These are phyloP conservation scores for Protodeltote pygarga DNA, from an alignment of 2,888 invertebrate species.

Conservation along the genomic window DNA sequence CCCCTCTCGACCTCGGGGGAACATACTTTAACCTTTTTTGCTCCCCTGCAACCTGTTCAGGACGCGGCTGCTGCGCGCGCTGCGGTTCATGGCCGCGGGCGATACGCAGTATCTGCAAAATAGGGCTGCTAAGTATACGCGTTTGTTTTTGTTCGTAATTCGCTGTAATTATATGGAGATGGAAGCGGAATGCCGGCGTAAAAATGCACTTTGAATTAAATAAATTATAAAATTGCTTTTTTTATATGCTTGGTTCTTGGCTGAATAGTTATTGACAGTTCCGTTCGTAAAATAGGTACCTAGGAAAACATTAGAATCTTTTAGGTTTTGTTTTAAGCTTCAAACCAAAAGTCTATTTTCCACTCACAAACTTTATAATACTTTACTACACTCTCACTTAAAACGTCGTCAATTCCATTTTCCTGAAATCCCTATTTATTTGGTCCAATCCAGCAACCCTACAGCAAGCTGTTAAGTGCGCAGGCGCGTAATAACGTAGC, in stretches of 20 bases:
- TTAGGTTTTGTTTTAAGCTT: no score
- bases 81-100: conserved; percentile 85
- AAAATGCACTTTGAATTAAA: conserved; percentile 39
- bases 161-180: conserved; percentile 44
- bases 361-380: no score
- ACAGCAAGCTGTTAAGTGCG: conserved; percentile 47
- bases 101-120: conserved; percentile 74
- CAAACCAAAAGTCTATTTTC: no score
- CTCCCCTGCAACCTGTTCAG: conserved; percentile 84
- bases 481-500: conserved; percentile 64
- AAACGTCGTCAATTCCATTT: no score
- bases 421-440: no score
- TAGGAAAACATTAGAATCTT: no score
- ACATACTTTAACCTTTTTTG: conserved; percentile 87
- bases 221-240: conserved; percentile 19
- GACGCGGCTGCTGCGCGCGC: conserved; percentile 80
- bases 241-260: no score
- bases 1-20: conserved; percentile 61
- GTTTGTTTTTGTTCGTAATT: conserved; percentile 45
- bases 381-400: no score
- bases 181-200: conserved; percentile 31
- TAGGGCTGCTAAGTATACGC: conserved; percentile 51
- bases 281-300: no score
- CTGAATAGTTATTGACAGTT: no score
- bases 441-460: conserved; percentile 32